Evolutionary conservation across 1,140 invertebrate species (phyloP).

Genomic region (Scylla paramamosain): DNA sequence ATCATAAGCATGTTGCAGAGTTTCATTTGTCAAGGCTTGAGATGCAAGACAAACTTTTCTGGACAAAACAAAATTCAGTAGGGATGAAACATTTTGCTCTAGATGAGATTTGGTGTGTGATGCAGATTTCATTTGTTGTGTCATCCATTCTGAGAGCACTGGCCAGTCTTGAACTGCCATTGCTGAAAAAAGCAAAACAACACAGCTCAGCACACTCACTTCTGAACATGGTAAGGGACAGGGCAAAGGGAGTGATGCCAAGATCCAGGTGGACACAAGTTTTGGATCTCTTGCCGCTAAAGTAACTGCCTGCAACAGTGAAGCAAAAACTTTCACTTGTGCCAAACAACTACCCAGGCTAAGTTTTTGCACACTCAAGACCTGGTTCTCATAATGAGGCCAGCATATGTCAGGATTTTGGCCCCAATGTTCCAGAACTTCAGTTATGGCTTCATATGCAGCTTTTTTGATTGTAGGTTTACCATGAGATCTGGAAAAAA

Average conservation of each 20-base stretch:
- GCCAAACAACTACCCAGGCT: no score
- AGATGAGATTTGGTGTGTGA: not conserved
- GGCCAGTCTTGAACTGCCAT: constrained; percentile 55
- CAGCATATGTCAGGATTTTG: not conserved
- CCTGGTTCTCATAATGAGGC: constrained; percentile 60
- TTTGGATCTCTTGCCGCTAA: constrained; percentile 37
- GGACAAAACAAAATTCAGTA: constrained; percentile 52
- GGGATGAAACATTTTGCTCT: not conserved
- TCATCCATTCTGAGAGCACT: constrained; percentile 28
- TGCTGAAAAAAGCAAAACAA: constrained; percentile 47
- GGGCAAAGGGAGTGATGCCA: constrained; percentile 36
- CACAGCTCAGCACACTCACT: constrained; percentile 15
- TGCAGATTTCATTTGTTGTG: not conserved
- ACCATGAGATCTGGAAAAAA: constrained; percentile 46
- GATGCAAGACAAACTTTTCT: constrained; percentile 1
- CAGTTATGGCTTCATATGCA: constrained; percentile 9
- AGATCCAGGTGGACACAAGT: not conserved
- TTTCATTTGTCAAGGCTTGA: constrained; percentile 38
- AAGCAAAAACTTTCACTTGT: no score
- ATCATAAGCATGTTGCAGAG: constrained; percentile 30
- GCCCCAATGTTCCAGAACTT: not conserved
- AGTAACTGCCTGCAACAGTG: no score
- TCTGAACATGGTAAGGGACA: constrained; percentile 44
- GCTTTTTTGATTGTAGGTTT: constrained; percentile 19
- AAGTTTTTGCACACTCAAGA: constrained; percentile 42